A percentile compares a stretch with the other conserved stretches of the same genome.
These are phyloP conservation scores for Eilema griseolum DNA, from an alignment of 2,888 invertebrate species.

Conservation along the genomic window DNA sequence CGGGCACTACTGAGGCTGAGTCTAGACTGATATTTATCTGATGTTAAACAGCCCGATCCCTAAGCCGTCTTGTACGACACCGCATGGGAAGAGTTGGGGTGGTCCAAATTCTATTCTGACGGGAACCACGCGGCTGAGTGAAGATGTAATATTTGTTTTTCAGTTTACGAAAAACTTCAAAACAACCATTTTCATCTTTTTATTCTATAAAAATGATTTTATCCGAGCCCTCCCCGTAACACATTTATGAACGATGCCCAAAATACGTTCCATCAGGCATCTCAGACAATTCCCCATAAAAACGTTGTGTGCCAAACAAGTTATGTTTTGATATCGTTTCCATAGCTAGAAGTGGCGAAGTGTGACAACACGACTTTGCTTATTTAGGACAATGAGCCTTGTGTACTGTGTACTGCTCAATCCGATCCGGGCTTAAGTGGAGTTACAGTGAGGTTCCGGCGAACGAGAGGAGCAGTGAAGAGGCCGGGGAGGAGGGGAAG, in stretches of 20 bases:
- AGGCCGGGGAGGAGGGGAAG: neutral
- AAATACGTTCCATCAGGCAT: conserved; percentile 5
- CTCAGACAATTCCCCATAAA: conserved; percentile 35
- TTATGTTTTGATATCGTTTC: conserved; percentile 55
- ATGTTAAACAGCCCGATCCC: no score
- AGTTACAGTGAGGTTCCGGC: conserved; percentile 42
- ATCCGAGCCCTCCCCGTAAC: neutral
- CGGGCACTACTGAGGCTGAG: no score
- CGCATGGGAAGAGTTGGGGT: no score
- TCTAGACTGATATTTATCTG: no score
- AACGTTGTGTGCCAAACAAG: conserved; percentile 44
- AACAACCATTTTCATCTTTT: neutral
- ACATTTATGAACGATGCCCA: neutral
- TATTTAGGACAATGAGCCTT: conserved; percentile 60
- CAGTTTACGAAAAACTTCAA: neutral
- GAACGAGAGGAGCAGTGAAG: conserved; percentile 5
- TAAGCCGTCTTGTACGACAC: no score
- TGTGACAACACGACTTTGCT: conserved; percentile 43
- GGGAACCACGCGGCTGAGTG: no score
- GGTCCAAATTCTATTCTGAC: no score
- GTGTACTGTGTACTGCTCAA: conserved; percentile 52
- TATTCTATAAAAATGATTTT: neutral
- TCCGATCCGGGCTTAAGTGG: conserved; percentile 51
- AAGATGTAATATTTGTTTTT: neutral
- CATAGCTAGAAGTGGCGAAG: conserved; percentile 35